phyloP scores from a whole-genome alignment of 2,797 vertebrate species.

The Pangasius larnaudii region DNA sequence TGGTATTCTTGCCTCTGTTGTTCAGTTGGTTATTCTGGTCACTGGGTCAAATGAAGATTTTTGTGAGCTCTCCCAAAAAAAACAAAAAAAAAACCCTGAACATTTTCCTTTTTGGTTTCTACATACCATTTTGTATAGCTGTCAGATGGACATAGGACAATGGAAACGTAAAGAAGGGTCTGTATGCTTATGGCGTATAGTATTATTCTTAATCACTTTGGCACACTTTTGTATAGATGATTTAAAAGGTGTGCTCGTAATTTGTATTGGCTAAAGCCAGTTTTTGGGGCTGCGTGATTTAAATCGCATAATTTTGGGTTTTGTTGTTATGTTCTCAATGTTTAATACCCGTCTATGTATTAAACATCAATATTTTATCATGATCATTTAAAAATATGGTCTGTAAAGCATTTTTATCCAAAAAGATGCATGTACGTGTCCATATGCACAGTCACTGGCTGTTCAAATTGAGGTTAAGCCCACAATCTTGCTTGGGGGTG shows the following conservation, averaged over 20 bases:
- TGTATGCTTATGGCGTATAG: not conserved
- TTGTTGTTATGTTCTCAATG: not conserved
- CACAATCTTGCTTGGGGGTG: conserved; percentile 55
- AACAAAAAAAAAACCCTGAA: not conserved
- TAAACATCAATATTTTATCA: not conserved
- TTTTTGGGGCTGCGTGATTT: not conserved
- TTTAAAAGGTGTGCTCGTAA: conserved; percentile 7
- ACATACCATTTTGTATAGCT: conserved; percentile 13
- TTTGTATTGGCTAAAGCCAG: not conserved
- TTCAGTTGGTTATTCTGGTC: conserved; percentile 19
- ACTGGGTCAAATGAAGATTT: not conserved
- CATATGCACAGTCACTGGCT: not conserved
- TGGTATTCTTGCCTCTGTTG: not conserved
- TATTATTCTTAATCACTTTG: not conserved
- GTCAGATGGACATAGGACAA: not conserved
- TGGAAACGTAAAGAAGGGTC: conserved; percentile 6
- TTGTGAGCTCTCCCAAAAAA: not conserved
- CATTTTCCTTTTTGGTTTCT: not conserved
- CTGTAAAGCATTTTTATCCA: not conserved
- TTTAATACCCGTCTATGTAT: not conserved
- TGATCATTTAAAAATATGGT: not conserved
- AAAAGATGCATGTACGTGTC: not conserved
- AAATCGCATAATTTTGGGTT: not conserved
- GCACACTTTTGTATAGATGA: conserved; percentile 6
- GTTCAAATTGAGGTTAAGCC: conserved; percentile 41